Evolutionary conservation across 2,113 vertebrate species (phyloP), one percentile per base, ranked within the genome.

Genomic region (Ploceus nigricollis): DNA sequence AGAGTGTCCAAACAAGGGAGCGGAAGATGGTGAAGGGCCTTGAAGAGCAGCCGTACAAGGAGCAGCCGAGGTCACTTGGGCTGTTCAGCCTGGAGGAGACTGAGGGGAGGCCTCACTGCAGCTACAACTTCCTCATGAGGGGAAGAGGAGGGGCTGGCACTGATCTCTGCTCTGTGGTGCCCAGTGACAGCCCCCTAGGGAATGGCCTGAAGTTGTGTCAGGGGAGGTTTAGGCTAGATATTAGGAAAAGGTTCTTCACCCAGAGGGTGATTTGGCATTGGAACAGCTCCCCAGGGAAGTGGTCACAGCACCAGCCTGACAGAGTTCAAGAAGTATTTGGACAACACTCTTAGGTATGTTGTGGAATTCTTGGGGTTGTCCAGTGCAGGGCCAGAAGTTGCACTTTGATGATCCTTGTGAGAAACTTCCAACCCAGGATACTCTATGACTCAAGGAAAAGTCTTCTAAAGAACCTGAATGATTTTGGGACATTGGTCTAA

Each of bases 31-130:
- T 42, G 50, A 27, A 80, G 22, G 1, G 3, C 15, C 35, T 64
- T 31, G 50, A 50, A 9, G 14, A 2, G 33, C 25, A 27, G 27
- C 1, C 1, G 0, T 21, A 5, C 11, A 7, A 44, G 0, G 6
- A 22, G 1, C 8, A 11, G 14, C 17, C 64, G 48, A 35, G 7
- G 7, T 4, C 56, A 40, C 40, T 54, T 5, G 17, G 2, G 65
- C 42, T 44, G 8, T 8, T 81, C 58, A 57, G 11, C 66, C 25
- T 50, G 30, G 6, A 18, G 28, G 11, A 80, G 50, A 19, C 18
- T 33, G 58, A 81, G 18, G 27, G 4, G 1, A 80, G 18, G 19
- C 3, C 27, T 81, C 50, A 27, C 1, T 25, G 35, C 31, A 50
- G 21, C 13, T 7, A 15, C 30, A 57, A 0, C 21, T 50, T 64